Evolutionary conservation across 1,140 invertebrate species (phyloP).

Genomic region (Zaprionus ghesquierei): DNA sequence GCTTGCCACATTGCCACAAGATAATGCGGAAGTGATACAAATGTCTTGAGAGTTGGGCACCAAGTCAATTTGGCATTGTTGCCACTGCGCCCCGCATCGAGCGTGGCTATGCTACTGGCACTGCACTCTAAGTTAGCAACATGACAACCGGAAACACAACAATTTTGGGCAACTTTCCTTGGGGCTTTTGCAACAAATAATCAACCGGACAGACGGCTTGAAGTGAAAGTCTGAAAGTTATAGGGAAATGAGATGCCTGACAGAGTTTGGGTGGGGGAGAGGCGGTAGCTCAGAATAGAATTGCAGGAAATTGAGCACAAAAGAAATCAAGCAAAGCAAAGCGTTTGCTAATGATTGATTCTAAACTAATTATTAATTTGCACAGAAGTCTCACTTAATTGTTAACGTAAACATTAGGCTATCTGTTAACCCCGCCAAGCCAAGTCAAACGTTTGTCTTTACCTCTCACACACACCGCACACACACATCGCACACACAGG

Average conservation of each 20-base stretch:
- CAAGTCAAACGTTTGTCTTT: neutral
- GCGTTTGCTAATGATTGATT: neutral
- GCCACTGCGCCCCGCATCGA: constrained; percentile 16
- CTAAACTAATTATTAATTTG: neutral
- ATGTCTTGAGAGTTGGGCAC: constrained; percentile 56
- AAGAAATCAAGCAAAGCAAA: neutral
- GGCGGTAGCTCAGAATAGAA: neutral
- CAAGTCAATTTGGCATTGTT: constrained; percentile 57
- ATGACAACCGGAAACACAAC: constrained; percentile 43
- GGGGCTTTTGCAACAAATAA: constrained; percentile 57
- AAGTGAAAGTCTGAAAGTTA: constrained; percentile 53
- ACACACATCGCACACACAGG: neutral
- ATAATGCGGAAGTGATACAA: constrained; percentile 65
- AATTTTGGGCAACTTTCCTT: constrained; percentile 28
- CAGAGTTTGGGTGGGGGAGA: neutral
- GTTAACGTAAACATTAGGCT: neutral
- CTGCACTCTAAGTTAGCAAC: constrained; percentile 18
- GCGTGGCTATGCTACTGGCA: constrained; percentile 38
- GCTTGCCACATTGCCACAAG: constrained; percentile 38
- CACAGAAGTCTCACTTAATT: neutral
- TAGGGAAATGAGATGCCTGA: neutral
- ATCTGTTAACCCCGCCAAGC: neutral
- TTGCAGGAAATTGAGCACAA: neutral
- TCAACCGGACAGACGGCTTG: constrained; percentile 2
- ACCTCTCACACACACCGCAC: neutral